Base-by-base conservation (phyloP, 2,113 vertebrate genomes). In the Corythornis madagascariensis region DNA sequence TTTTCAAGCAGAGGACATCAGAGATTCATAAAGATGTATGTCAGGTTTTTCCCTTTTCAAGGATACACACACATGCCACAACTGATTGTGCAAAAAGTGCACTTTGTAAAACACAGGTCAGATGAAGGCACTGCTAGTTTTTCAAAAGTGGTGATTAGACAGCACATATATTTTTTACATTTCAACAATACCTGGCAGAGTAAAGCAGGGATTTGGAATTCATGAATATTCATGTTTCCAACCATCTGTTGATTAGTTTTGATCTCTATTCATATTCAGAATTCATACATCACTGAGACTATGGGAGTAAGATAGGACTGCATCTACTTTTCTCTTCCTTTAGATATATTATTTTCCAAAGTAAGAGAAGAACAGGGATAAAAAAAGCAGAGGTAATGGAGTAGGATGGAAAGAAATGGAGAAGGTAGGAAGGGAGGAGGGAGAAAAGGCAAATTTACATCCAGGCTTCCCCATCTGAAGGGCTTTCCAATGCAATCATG, bases 231-330 rank as follows among this genome's bases (percentile, higher is more conserved):
- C 35, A 89, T 42, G 11, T 74, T 88, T 71, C 43, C 53, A 89
- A 31, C 87, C 82, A 92, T 89, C 91, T 93, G 87, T 92, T 93
- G 89, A 93, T 96, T 80, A 77, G n/a, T 83, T 94, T 88, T 28
- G 43, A 43, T 77, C 40, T 64, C 35, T 80, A 33, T 87, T 86
- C 28, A 25, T 73, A 72, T 74, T 86, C 26, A 83, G 64, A 94
- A 91, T 60, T 50, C 53, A 78, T 64, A 89, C 73, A 83, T 61
- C 65, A 22, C 33, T n/a, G 31, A 43, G 87, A 74, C 16, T 67
- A 42, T 53, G 31, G 11, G 55, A 85, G 74, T 40, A 63, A 86
- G 48, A 52, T 52, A 26, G 25, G 24, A 66, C 11, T 76, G n/a
- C 38, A 61, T 59, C 42, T 93, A 66, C 38, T 87, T 88, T 89